Conservation (phyloP, 2,888 invertebrate species). For the Tetrapedia diversipes region DNA sequence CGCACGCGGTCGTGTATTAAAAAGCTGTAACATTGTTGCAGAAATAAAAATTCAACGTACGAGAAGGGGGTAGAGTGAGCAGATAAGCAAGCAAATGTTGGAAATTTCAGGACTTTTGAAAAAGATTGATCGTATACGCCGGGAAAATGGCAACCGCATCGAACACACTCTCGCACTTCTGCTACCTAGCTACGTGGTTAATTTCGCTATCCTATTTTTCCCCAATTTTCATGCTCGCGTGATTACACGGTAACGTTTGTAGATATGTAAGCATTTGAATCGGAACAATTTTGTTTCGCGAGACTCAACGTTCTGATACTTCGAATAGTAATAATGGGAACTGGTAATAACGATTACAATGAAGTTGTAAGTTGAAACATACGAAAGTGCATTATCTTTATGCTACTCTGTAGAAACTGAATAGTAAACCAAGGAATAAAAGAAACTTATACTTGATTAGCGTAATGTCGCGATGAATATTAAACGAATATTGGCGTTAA, state of each 20-base stretch:
- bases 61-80: slow-evolving; percentile 1
- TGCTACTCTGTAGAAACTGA: no score
- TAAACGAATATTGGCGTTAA: neutral
- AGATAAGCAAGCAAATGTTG: no score
- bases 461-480: neutral
- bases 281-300: neutral
- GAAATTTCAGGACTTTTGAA: no score
- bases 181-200: slow-evolving; percentile 13
- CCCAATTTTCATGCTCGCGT: neutral
- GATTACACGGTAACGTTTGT: no score
- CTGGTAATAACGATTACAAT: no score
- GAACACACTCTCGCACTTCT: no score
- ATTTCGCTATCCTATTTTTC: neutral
- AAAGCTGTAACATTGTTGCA: slow-evolving; percentile 1
- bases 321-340: no score
- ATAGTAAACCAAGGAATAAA: neutral
- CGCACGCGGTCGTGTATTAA: slow-evolving; percentile 15
- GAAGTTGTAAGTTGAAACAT: no score
- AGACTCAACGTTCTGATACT: no score
- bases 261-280: no score
- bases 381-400: no score
- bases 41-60: slow-evolving; percentile 25
- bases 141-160: slow-evolving; percentile 22
- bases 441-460: neutral
- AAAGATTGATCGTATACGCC: slow-evolving; percentile 24